Base-by-base conservation (phyloP, 2,797 vertebrate species). In the Anguilla megastoma region DNA sequence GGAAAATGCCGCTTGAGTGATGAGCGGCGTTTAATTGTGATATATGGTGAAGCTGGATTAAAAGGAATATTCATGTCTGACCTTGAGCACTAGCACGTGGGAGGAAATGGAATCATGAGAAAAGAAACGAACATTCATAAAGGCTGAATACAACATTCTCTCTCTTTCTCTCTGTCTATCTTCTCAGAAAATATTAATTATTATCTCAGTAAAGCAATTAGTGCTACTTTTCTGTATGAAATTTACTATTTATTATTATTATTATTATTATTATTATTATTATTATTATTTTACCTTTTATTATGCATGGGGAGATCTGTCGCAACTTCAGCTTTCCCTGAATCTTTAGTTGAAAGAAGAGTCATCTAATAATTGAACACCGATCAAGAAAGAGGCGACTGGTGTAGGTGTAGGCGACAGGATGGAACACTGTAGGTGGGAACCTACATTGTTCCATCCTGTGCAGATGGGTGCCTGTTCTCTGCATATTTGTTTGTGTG, bases 41-140 rank as follows among this genome's bases (percentile, higher is more conserved):
- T 30, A 66, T 60, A 21, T 85, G 33, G 56, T 41, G 27, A 85
- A 60, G 3, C 30, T 41, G 84, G 21, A 63, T 85, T 85, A 18
- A 85, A 85, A 85, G 56, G 33, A 36, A 41, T 85, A 63, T 12
- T 45, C 54, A 66, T 41, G 21, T 54, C 30, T 85, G 33, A 85
- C 84, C 84, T 85, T 58, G 84, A 66, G 21, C 58, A 16, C 74
- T 16, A 9, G 50, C 45, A 27, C 18, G 33, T 85, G 56, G 56
- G 33, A 85, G 10, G 14, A 85, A 82, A 82, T 41, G 16, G 33
- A 76, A 71, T 30, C 66, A 71, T 27, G 66, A 71, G 7, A 71
- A 69, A 56, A 56, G 54, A 79, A 30, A 21, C 10, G 45, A 50
- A 82, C 24, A 50, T 82, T 82, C 45, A 50, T 18, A 82, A 82